phyloP scores from a whole-genome alignment of 2,113 vertebrate genomes.

The Oncorhynchus tshawytscha region DNA sequence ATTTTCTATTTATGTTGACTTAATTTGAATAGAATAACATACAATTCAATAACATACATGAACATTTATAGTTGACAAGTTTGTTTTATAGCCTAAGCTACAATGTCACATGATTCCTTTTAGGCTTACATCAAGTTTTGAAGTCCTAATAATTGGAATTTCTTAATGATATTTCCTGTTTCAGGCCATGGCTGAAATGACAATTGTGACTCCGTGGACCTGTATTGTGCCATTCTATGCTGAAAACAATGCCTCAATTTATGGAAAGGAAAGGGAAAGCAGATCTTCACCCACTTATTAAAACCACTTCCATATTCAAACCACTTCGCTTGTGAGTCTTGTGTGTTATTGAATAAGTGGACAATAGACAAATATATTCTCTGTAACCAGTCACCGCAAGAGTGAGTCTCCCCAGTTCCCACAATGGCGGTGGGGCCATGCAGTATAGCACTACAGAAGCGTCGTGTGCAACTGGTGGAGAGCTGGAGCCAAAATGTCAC shows the following conservation, averaged over 20 bases:
- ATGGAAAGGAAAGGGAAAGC: background rate
- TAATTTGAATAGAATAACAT: no score
- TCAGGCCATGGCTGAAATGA: no score
- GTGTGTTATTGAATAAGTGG: background rate
- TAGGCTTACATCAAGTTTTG: no score
- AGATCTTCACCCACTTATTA: background rate
- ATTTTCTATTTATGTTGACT: no score
- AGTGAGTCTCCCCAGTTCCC: background rate
- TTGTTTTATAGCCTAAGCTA: no score
- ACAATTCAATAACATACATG: no score
- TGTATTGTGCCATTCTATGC: background rate
- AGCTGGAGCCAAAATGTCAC: slow-evolving; percentile 38
- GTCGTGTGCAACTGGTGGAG: slow-evolving; percentile 49
- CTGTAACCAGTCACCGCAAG: background rate
- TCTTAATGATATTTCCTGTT: no score
- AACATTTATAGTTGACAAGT: no score
- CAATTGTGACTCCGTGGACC: no score
- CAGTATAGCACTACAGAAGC: slow-evolving; percentile 27
- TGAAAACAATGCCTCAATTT: no score
- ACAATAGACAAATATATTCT: background rate
- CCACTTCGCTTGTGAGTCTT: background rate
- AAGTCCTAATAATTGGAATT: no score
- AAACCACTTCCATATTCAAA: background rate
- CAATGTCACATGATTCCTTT: no score
- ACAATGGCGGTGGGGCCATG: slow-evolving; percentile 10